Percentiles rank a stretch among this genome's conserved stretches.
Evolutionary conservation across 2,113 vertebrate species (phyloP).

Genomic region (Myodes glareolus): DNA sequence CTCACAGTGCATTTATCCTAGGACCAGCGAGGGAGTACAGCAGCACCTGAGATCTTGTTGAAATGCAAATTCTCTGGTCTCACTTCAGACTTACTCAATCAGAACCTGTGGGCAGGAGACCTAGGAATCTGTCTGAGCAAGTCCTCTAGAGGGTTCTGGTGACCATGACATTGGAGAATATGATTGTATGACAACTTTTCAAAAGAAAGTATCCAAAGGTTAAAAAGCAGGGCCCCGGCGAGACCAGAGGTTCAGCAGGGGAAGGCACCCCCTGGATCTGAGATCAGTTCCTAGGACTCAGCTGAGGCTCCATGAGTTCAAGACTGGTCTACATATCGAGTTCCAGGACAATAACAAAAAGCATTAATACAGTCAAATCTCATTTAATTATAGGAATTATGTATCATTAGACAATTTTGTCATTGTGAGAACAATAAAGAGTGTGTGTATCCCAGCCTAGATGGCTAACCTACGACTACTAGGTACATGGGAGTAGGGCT

Average conservation of each 20-base stretch:
- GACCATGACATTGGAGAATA: background rate
- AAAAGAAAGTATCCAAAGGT: background rate
- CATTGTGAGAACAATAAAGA: background rate
- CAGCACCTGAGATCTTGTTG: background rate
- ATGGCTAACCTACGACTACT: background rate
- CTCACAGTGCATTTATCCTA: background rate
- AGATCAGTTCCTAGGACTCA: background rate
- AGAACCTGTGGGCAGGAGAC: background rate
- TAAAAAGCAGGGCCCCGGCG: background rate
- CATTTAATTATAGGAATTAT: background rate
- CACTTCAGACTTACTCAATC: background rate
- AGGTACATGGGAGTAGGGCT: background rate
- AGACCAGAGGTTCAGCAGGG: background rate
- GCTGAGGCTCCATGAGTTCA: background rate
- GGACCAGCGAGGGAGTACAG: background rate
- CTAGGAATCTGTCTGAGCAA: slow-evolving; percentile 27
- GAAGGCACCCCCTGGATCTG: no score
- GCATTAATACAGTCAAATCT: background rate
- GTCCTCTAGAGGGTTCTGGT: background rate
- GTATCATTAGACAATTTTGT: background rate
- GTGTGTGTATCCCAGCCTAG: background rate
- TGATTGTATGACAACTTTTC: background rate
- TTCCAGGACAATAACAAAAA: background rate
- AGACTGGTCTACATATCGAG: background rate
- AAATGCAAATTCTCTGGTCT: background rate